Conservation (phyloP, 2,113 vertebrate species). For the Progne subis region DNA sequence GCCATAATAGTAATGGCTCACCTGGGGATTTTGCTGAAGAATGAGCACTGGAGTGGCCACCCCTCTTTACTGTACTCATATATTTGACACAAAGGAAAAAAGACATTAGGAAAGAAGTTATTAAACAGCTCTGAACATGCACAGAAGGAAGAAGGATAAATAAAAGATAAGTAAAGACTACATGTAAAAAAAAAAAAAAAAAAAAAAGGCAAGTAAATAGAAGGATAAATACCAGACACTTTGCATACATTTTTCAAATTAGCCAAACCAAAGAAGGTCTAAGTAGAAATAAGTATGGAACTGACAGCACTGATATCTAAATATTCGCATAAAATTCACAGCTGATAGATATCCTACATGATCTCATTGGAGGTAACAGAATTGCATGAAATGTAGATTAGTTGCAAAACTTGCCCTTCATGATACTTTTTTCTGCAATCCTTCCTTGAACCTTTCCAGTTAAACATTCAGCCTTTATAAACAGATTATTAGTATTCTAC, state of each 20-base stretch:
- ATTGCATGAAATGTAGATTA: neutral
- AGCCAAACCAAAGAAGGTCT: neutral
- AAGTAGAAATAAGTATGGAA: neutral
- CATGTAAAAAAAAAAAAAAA: neutral
- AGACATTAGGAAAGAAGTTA: conserved; percentile 77
- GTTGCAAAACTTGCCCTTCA: neutral
- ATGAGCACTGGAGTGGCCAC: conserved; percentile 85
- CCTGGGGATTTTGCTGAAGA: conserved; percentile 92
- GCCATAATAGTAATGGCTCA: conserved; percentile 79
- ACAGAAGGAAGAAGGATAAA: conserved; percentile 19
- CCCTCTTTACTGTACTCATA: conserved; percentile 85
- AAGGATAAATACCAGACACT: neutral
- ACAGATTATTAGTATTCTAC: neutral
- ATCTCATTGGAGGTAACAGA: neutral
- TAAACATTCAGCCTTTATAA: neutral
- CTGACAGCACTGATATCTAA: neutral
- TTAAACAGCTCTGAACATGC: conserved; percentile 59
- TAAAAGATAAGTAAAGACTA: neutral
- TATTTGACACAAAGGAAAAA: conserved; percentile 70
- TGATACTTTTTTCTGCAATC: neutral
- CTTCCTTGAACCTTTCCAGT: neutral
- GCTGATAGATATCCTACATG: neutral
- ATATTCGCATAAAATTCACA: neutral
- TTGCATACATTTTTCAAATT: neutral
- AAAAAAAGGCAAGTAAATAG: neutral